These are phyloP conservation scores for Molossus molossus DNA, from an alignment of 2,797 vertebrate genomes.

Conservation along the genomic window DNA sequence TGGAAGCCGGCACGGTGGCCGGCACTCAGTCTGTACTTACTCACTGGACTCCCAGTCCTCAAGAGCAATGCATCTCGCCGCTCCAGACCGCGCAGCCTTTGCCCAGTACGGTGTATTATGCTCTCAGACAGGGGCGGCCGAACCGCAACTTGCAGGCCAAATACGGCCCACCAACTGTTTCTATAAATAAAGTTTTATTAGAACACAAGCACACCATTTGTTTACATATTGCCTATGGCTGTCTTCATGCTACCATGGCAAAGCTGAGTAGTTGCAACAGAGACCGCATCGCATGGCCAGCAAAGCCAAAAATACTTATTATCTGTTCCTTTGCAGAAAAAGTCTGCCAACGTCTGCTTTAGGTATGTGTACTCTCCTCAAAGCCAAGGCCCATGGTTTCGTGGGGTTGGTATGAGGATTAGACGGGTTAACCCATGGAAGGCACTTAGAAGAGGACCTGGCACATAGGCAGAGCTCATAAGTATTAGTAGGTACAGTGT, in stretches of 20 bases:
- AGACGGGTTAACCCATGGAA: fast-evolving
- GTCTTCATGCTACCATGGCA: background rate
- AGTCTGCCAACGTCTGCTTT: background rate
- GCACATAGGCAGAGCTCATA: background rate
- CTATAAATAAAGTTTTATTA: constrained; percentile 59
- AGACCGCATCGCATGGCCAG: background rate
- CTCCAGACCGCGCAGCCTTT: background rate
- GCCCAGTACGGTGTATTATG: no score
- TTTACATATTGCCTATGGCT: background rate
- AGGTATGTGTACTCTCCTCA: background rate
- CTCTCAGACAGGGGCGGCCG: background rate
- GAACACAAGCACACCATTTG: background rate
- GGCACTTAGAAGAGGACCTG: background rate
- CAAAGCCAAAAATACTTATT: background rate
- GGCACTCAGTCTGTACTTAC: background rate
- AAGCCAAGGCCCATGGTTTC: background rate
- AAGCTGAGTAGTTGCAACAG: background rate
- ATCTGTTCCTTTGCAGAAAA: background rate
- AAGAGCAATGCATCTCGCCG: background rate
- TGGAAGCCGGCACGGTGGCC: fast-evolving
- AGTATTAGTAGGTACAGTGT: background rate
- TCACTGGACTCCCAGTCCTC: background rate
- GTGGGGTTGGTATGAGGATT: background rate
- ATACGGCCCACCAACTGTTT: background rate
- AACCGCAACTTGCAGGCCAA: background rate